Conservation (phyloP, 92 coral and sea anemone genomes). For the Nematostella vectensis region DNA sequence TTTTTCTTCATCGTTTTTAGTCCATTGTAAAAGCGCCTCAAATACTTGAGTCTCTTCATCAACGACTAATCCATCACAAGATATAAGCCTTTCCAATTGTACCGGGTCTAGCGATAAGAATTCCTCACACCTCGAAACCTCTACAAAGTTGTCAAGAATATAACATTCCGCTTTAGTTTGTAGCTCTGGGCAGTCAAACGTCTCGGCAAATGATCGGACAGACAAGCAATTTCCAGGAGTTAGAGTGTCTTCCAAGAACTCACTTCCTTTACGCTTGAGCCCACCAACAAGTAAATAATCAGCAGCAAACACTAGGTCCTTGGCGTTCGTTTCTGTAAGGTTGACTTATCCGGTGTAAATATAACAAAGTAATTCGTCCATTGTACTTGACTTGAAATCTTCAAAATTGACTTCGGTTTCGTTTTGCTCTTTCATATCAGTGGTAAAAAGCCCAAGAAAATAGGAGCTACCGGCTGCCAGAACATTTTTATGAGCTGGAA, state of each 20-base stretch:
- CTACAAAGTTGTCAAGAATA: constrained; percentile 64
- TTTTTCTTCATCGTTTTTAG: constrained; percentile 53
- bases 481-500: constrained; percentile 79
- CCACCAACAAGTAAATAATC: constrained; percentile 69
- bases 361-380: constrained; percentile 79
- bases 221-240: constrained; percentile 79
- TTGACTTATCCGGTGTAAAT: constrained; percentile 79
- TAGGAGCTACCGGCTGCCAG: constrained; percentile 83
- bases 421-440: constrained; percentile 73
- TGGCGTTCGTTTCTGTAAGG: constrained; percentile 64
- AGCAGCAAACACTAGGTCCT: constrained; percentile 78
- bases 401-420: constrained; percentile 35
- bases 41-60: constrained; percentile 80
- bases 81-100: constrained; percentile 57
- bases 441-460: constrained; percentile 81
- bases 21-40: constrained; percentile 84
- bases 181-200: constrained; percentile 67
- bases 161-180: constrained; percentile 53
- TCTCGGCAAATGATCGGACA: constrained; percentile 77
- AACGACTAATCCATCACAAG: constrained; percentile 63
- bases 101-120: constrained; percentile 44
- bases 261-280: constrained; percentile 70
- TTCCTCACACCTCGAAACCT: constrained; percentile 79
- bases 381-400: constrained; percentile 51
- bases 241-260: constrained; percentile 48